Base-by-base conservation (phyloP, 2,888 invertebrate species). In the Homarus gammarus region DNA sequence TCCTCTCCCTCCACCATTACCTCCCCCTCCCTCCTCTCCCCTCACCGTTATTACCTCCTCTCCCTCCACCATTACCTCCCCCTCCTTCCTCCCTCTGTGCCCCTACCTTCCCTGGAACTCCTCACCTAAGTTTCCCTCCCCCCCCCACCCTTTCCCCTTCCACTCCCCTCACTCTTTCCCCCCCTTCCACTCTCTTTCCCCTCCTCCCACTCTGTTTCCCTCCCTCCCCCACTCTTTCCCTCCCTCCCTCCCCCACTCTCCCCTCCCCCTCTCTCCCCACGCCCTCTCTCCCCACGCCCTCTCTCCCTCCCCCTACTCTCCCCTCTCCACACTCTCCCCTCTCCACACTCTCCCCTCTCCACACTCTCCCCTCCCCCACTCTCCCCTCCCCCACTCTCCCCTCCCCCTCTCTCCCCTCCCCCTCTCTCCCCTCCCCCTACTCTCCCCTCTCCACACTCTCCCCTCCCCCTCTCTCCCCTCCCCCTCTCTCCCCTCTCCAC, bases 221-320 rank as follows among this genome's bases (percentile, higher is more conserved):
- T 75, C 75, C 40, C 73, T 73, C 73, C 78, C 49, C 78, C 78
- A 78, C 77, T n/a, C n/a, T n/a, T n/a, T n/a, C n/a, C n/a, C n/a
- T n/a, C n/a, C n/a, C n/a, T 75, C 75, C 40, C n/a, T n/a, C n/a
- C n/a, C n/a, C n/a, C n/a, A n/a, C n/a, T n/a, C n/a, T n/a, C n/a
- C n/a, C n/a, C n/a, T n/a, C n/a, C n/a, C n/a, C n/a, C n/a, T n/a
- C n/a, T n/a, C n/a, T n/a, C n/a, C n/a, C n/a, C n/a, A n/a, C n/a
- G n/a, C n/a, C n/a, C n/a, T n/a, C n/a, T n/a, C n/a, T n/a, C n/a
- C n/a, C n/a, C n/a, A n/a, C n/a, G n/a, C n/a, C n/a, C n/a, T n/a
- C n/a, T n/a, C n/a, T n/a, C n/a, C n/a, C n/a, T n/a, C n/a, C n/a
- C n/a, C n/a, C n/a, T n/a, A n/a, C 77, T n/a, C 51, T 36, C 22